Conservation (phyloP, 2,797 vertebrate genomes). For the Gallinago solitaria region DNA sequence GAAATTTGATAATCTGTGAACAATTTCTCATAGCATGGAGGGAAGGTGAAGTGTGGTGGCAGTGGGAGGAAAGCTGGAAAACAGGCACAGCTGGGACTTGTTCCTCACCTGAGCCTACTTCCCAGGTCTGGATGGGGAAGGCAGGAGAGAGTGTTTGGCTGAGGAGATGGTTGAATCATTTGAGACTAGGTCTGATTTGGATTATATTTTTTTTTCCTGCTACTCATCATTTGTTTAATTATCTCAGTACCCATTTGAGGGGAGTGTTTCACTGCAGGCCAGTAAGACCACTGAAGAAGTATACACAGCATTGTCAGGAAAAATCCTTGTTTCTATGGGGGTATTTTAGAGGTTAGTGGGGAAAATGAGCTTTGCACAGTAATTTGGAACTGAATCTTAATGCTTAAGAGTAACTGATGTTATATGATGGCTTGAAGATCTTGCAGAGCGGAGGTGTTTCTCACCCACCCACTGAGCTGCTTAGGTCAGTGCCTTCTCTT, state of each 20-base stretch:
- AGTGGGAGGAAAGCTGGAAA: neutral
- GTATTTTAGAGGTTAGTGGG: neutral
- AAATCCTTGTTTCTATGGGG: neutral
- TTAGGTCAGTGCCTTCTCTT: neutral
- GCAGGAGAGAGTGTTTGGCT: neutral
- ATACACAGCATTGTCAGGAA: fast-evolving
- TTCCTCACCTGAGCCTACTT: neutral
- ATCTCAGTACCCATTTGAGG: fast-evolving
- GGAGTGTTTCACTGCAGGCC: neutral
- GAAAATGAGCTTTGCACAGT: neutral
- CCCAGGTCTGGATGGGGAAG: neutral
- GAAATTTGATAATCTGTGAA: fast-evolving
- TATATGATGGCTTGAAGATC: neutral
- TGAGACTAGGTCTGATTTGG: neutral
- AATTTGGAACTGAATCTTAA: fast-evolving
- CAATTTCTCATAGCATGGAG: neutral
- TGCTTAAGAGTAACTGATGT: neutral
- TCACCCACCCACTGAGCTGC: fast-evolving
- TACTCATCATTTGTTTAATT: neutral
- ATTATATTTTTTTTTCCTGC: neutral
- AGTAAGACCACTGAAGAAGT: neutral
- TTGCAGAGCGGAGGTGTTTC: neutral
- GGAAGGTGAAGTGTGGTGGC: too few species aligned
- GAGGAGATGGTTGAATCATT: neutral
- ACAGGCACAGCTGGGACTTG: neutral